Base-by-base conservation (phyloP, 2,888 invertebrate genomes). In the Eupithecia pulchellata region DNA sequence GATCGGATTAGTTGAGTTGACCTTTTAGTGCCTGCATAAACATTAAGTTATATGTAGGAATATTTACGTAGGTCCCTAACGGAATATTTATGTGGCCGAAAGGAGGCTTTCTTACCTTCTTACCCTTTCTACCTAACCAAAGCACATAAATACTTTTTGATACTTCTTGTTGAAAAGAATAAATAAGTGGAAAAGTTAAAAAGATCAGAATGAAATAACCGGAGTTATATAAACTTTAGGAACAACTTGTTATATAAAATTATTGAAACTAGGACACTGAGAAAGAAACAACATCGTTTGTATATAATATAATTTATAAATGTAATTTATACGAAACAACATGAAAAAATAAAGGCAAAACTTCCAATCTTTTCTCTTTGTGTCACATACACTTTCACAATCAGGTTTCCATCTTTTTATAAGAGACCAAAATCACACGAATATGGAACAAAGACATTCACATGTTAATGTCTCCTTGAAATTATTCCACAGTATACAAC, bases 401-500 rank as follows among this genome's bases (percentile, higher is more conserved):
- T 52, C 25, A 52, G 52, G 25, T 52, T 52, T 52, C 11, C 52
- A 52, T 52, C 4, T 52, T 52, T 25, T 25, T 25, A 0, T 47
- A 47, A 1, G 52, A 62, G 20, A 58, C n/a, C 29, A 60, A 36
- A 62, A 39, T 62, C 34, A 62, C 14, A 62, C 30, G 60, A 62
- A 62, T 39, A 62, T 39, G 27, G n/a, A 42, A 61, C 61, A 61
- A 61, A 61, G 32, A 20, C 61, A 36, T 42, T 63, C 42, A 11
- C 25, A 61, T 61, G 61, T 34, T 32, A 61, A 61, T 61, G 61
- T 61, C 36, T 61, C 32, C 66, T 67, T 17, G 42, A 32, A 30
- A 47, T 47, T 20, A 34, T 58, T 30, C 27, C 29, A 57, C 30
- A 8, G 39, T 36, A 36, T 47, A 32, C 32, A 29, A 58, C 58